phyloP scores from a whole-genome alignment of 2,888 invertebrate genomes.

The Conomelus anceps region DNA sequence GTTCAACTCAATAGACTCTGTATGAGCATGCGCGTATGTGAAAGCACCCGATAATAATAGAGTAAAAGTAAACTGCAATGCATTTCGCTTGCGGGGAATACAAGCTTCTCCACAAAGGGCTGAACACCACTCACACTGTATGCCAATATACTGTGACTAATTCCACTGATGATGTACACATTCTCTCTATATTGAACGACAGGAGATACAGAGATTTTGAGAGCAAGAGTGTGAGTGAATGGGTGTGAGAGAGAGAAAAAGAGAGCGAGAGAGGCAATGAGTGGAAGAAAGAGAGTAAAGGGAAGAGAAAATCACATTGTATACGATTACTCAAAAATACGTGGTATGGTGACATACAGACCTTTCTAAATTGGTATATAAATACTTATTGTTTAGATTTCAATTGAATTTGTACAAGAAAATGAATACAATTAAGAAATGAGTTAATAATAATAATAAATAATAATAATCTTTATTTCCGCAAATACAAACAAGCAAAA shows the following conservation, averaged over 20 bases:
- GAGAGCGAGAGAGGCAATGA: not conserved
- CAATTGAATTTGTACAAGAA: no score
- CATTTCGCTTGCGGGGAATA: not conserved
- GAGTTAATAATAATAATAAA: no score
- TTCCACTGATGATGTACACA: not conserved
- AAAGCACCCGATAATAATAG: not conserved
- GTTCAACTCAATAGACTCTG: not conserved
- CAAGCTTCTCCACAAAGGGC: not conserved
- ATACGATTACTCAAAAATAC: not conserved
- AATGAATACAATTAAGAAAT: no score
- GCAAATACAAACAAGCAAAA: no score
- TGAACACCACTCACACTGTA: not conserved
- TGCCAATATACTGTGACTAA: not conserved
- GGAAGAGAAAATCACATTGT: not conserved
- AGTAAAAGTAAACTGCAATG: not conserved
- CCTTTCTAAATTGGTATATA: no score
- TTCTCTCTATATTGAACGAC: not conserved
- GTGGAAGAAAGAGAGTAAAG: not conserved
- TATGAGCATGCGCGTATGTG: not conserved
- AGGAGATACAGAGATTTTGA: no score
- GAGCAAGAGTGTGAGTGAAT: not conserved
- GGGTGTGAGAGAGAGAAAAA: not conserved
- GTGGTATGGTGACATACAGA: no score
- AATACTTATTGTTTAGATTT: no score
- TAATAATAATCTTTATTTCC: no score